phyloP scores from a whole-genome alignment of 2,797 vertebrate genomes.

The Alfaro cultratus region DNA sequence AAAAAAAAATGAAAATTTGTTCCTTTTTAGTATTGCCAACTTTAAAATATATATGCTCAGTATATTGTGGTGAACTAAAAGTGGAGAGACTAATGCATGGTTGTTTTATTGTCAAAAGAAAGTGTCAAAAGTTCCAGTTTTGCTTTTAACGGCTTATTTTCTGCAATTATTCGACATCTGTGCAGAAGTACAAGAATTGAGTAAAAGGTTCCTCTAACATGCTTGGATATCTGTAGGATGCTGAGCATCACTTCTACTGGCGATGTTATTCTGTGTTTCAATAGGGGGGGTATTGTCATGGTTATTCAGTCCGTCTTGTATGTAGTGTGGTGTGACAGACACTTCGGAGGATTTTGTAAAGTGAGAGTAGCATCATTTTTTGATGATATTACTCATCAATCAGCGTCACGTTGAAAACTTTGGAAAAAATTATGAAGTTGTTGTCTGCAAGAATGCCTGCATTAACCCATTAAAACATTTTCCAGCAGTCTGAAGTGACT shows the following conservation, averaged over 20 bases:
- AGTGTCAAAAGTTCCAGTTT: conserved; percentile 78
- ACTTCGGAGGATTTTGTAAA: conserved; percentile 77
- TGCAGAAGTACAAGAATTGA: conserved; percentile 75
- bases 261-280: conserved; percentile 75
- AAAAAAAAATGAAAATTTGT: conserved; percentile 74
- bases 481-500: conserved; percentile 70
- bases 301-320: conserved; percentile 74
- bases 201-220: conserved; percentile 71
- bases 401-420: conserved; percentile 72
- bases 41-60: conserved; percentile 81
- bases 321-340: conserved; percentile 76
- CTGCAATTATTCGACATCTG: conserved; percentile 70
- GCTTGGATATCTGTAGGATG: conserved; percentile 80
- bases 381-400: conserved; percentile 74
- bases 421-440: conserved; percentile 70
- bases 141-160: conserved; percentile 71
- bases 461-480: conserved; percentile 86
- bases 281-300: conserved; percentile 64
- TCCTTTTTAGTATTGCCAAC: conserved; percentile 76
- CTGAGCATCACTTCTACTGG: conserved; percentile 81
- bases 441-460: conserved; percentile 81
- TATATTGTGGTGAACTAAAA: conserved; percentile 80
- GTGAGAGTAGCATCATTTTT: conserved; percentile 76
- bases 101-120: conserved; percentile 78
- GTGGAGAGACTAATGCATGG: conserved; percentile 82